Evolutionary conservation across 2,797 vertebrate genomes (phyloP).

Genomic region (Sciaenops ocellatus): DNA sequence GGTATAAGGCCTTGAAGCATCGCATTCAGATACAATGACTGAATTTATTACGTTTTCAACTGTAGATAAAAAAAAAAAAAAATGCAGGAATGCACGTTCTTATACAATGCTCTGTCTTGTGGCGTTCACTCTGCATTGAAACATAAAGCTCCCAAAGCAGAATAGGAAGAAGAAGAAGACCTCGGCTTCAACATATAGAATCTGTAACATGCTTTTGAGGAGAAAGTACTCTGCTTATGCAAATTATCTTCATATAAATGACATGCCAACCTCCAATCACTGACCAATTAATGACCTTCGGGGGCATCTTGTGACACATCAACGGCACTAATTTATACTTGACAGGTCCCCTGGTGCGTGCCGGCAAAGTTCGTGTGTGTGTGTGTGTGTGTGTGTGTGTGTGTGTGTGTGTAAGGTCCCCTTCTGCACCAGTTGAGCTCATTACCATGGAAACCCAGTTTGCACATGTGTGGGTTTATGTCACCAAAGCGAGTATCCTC

Average conservation of each 20-base stretch:
- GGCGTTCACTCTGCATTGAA: constrained; percentile 7
- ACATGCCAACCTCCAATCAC: constrained; percentile 81
- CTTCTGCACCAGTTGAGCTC: constrained; percentile 78
- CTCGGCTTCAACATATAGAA: constrained; percentile 62
- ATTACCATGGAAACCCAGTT: constrained; percentile 79
- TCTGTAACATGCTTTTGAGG: constrained; percentile 67
- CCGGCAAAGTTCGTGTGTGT: constrained; percentile 54
- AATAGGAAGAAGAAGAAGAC: constrained; percentile 16
- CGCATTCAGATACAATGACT: constrained; percentile 37
- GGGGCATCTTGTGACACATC: constrained; percentile 81
- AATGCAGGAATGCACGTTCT: neutral
- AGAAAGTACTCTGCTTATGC: constrained; percentile 74
- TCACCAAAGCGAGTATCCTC: constrained; percentile 42
- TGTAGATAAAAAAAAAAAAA: neutral
- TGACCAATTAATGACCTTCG: constrained; percentile 86
- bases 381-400: constrained; percentile 45
- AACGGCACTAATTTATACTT: constrained; percentile 80
- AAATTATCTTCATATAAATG: constrained; percentile 80
- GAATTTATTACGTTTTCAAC: constrained; percentile 35
- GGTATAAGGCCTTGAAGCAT: constrained; percentile 44
- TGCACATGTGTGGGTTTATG: constrained; percentile 63
- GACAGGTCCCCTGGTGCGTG: constrained; percentile 82
- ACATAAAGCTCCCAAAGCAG: constrained; percentile 8
- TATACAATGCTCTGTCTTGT: constrained; percentile 2
- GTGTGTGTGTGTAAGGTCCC: constrained; percentile 52